Conservation (phyloP, 1,140 invertebrate genomes). For the Parasteatoda tepidariorum region DNA sequence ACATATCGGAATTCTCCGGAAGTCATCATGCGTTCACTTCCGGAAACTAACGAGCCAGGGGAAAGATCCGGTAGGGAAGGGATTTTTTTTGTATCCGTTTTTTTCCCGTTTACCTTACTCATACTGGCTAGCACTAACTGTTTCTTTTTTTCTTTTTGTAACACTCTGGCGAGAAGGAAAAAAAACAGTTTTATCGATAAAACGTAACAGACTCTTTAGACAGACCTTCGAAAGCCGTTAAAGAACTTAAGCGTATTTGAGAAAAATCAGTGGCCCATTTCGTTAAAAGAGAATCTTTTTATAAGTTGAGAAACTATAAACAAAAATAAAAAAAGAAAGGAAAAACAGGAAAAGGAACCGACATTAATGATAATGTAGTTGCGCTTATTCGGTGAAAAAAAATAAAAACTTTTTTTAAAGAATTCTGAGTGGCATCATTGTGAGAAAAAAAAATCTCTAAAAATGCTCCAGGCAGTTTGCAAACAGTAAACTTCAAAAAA, state of each 20-base stretch:
- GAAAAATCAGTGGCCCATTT: neutral
- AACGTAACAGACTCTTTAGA: neutral
- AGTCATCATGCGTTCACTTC: conserved; percentile 39
- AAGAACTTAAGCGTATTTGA: neutral
- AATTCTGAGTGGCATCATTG: too few relatives aligned
- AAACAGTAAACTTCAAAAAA: too few relatives aligned
- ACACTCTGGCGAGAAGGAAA: too few relatives aligned
- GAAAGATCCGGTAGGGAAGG: conserved; percentile 27
- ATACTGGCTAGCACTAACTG: neutral
- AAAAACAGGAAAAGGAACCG: too few relatives aligned
- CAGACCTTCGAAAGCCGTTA: neutral
- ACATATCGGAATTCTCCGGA: conserved; percentile 43
- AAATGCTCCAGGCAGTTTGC: too few relatives aligned
- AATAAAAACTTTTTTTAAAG: too few relatives aligned
- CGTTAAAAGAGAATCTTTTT: neutral
- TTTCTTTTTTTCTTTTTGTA: neutral
- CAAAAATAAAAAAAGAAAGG: neutral
- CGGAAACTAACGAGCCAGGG: conserved; percentile 51
- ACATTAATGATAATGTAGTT: too few relatives aligned
- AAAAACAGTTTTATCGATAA: neutral
- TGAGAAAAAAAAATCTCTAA: too few relatives aligned
- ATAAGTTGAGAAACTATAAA: neutral
- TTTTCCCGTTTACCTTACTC: neutral
- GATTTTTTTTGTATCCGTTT: neutral
- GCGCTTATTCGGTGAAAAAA: too few relatives aligned